phyloP scores from a whole-genome alignment of 1,140 invertebrate species.

The Aphaenogaster rudis region DNA sequence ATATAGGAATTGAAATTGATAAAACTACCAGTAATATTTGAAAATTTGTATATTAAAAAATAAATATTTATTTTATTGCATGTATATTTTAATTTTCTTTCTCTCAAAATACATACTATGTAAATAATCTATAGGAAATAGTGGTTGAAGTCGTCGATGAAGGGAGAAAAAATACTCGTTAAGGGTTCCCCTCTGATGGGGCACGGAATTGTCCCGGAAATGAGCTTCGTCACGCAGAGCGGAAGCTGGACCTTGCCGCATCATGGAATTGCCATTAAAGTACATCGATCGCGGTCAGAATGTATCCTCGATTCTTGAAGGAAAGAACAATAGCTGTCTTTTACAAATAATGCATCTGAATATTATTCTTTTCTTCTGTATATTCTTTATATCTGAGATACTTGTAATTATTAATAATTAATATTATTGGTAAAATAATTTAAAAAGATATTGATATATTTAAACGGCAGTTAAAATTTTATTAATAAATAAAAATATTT shows the following conservation, averaged over 20 bases:
- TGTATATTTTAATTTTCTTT: conserved; percentile 13
- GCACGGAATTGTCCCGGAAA: conserved; percentile 69
- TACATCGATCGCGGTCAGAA: conserved; percentile 45
- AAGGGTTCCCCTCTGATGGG: conserved; percentile 63
- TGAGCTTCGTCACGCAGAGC: conserved; percentile 69
- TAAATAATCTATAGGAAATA: conserved; percentile 71
- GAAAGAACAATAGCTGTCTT: conserved; percentile 16
- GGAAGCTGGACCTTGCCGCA: conserved; percentile 66
- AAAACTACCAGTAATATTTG: background rate
- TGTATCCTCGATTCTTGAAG: background rate
- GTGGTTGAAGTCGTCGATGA: conserved; percentile 48
- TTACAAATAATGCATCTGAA: background rate
- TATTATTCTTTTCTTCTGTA: background rate
- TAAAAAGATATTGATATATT: background rate
- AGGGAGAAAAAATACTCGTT: conserved; percentile 64
- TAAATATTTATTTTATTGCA: background rate
- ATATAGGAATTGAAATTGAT: background rate
- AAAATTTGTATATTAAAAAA: conserved; percentile 1
- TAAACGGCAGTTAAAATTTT: background rate
- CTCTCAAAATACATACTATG: background rate
- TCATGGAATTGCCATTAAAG: conserved; percentile 63
- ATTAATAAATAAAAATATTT: background rate
- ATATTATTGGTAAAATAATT: background rate
- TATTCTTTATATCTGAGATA: background rate
- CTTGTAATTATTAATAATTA: background rate